Evolutionary conservation across 2,797 vertebrate species (phyloP).

Genomic region (Clamator glandarius): DNA sequence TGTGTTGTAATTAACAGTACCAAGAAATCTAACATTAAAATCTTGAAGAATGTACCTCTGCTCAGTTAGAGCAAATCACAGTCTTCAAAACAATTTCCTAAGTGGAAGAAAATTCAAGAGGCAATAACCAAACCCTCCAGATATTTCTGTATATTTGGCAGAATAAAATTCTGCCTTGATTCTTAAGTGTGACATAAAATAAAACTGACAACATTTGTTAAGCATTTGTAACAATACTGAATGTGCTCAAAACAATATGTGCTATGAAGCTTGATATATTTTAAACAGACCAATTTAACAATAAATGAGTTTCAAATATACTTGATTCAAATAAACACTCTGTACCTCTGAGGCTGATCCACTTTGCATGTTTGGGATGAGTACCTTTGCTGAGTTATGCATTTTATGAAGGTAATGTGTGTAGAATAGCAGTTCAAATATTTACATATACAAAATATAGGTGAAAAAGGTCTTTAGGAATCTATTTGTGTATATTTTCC

Average conservation of each 20-base stretch:
- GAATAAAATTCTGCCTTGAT: neutral
- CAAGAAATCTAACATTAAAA: slow-evolving; percentile 66
- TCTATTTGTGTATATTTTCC: slow-evolving; percentile 36
- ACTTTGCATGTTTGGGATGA: slow-evolving; percentile 36
- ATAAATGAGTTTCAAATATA: slow-evolving; percentile 6
- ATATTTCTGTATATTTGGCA: slow-evolving; percentile 27
- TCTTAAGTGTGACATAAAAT: slow-evolving; percentile 15
- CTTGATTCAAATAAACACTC: slow-evolving; percentile 14
- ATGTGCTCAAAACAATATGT: neutral
- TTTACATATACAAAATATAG: slow-evolving; percentile 45
- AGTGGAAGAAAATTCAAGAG: slow-evolving; percentile 10
- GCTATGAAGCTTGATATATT: neutral
- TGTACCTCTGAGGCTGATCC: neutral
- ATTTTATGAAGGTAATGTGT: slow-evolving; percentile 36
- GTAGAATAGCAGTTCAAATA: slow-evolving; percentile 63
- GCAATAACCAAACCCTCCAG: neutral
- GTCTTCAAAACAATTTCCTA: slow-evolving; percentile 74
- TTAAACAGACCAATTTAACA: slow-evolving; percentile 18
- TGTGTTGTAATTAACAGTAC: slow-evolving; percentile 64
- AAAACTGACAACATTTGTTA: neutral
- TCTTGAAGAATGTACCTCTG: slow-evolving; percentile 70
- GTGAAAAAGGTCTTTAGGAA: slow-evolving; percentile 46
- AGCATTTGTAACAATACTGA: slow-evolving; percentile 32
- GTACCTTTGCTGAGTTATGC: slow-evolving; percentile 5
- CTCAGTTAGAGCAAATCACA: slow-evolving; percentile 73